Evolutionary conservation across 1,140 invertebrate species (phyloP).

Genomic region (Hylaeus anthracinus): DNA sequence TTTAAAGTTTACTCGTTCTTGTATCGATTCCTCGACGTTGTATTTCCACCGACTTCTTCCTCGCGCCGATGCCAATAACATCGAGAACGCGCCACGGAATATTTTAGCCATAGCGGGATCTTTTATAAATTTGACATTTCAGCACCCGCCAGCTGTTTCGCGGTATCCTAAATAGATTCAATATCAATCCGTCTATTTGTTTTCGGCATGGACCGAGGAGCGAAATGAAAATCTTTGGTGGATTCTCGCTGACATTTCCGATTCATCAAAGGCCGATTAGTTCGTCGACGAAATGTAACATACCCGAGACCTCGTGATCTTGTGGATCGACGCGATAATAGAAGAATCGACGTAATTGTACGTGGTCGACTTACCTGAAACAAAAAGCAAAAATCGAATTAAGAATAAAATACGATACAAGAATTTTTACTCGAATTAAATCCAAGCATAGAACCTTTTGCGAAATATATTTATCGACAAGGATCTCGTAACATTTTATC

Average conservation of each 20-base stretch:
- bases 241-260: background rate
- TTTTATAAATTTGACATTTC: conserved; percentile 41
- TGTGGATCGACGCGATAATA: too few relatives aligned
- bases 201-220: background rate
- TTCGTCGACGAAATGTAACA: background rate
- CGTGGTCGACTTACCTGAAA: too few relatives aligned
- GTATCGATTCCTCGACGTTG: conserved; percentile 39
- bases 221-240: conserved; percentile 16
- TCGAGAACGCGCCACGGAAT: conserved; percentile 27
- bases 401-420: too few relatives aligned
- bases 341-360: too few relatives aligned
- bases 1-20: conserved; percentile 42
- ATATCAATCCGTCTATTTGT: conserved; percentile 42
- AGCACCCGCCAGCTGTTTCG: background rate
- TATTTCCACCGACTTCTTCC: conserved; percentile 7
- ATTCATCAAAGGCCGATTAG: background rate
- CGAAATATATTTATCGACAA: too few relatives aligned
- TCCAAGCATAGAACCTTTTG: too few relatives aligned
- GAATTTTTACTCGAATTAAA: too few relatives aligned
- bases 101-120: conserved; percentile 26
- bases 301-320: too few relatives aligned
- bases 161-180: conserved; percentile 36
- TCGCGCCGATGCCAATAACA: conserved; percentile 3
- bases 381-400: too few relatives aligned
- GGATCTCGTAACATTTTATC: too few relatives aligned